phyloP scores from a whole-genome alignment of 2,888 invertebrate species.

The Lepidochrysops patricia region DNA sequence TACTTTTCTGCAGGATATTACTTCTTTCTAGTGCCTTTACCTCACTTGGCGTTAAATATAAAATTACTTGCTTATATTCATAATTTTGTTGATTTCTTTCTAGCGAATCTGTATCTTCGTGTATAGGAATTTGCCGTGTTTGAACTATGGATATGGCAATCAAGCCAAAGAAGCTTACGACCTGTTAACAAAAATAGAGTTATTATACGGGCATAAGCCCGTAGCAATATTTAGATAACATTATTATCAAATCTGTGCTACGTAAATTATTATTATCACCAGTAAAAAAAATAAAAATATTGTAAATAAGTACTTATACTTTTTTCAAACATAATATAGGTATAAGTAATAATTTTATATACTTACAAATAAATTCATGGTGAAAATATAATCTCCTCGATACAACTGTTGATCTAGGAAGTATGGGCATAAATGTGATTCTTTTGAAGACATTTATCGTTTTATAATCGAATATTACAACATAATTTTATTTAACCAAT shows the following conservation, averaged over 20 bases:
- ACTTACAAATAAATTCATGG: conserved; percentile 5
- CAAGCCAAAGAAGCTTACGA: background rate
- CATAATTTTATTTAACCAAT: background rate
- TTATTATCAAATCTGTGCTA: too few species aligned
- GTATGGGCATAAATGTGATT: background rate
- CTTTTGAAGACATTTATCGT: background rate
- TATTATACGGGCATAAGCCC: too few species aligned
- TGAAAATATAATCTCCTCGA: background rate
- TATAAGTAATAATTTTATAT: background rate
- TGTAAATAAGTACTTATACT: too few species aligned
- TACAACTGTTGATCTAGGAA: background rate
- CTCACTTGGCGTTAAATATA: conserved; percentile 30
- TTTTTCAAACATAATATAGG: too few species aligned
- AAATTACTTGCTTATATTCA: conserved; percentile 44
- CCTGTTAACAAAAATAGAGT: background rate
- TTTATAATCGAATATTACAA: conserved; percentile 6
- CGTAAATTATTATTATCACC: too few species aligned
- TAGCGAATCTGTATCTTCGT: background rate
- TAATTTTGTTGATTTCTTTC: conserved; percentile 26
- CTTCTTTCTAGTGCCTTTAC: conserved; percentile 4
- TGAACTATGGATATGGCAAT: background rate
- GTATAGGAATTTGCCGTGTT: background rate
- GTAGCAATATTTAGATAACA: too few species aligned
- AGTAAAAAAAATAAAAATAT: too few species aligned
- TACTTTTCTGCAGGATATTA: background rate